phyloP scores from a whole-genome alignment of 2,888 invertebrate species.

The Aphidius colemani region DNA sequence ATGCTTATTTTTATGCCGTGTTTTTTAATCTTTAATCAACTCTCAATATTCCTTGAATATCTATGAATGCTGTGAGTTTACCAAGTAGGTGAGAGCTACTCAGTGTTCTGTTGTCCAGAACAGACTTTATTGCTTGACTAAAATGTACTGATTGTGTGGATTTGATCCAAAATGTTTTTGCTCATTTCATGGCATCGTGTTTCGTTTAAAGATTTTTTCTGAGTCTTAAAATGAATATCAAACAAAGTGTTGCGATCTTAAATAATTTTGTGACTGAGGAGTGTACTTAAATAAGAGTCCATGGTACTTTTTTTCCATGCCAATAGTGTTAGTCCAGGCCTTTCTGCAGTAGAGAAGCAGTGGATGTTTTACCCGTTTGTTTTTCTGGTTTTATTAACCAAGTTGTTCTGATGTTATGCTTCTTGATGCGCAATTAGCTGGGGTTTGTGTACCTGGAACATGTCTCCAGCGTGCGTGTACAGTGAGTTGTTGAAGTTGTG shows the following conservation, averaged over 20 bases:
- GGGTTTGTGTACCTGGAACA: constrained; percentile 30
- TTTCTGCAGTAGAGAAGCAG: not conserved
- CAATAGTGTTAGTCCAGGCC: not conserved
- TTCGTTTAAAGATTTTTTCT: not conserved
- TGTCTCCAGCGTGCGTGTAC: constrained; percentile 22
- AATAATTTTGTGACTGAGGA: too few relatives aligned
- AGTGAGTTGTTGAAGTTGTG: constrained; percentile 29
- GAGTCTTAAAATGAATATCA: too few relatives aligned
- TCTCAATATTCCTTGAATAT: constrained; percentile 8
- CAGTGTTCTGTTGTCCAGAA: too few relatives aligned
- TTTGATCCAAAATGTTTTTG: too few relatives aligned
- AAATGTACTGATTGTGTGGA: too few relatives aligned
- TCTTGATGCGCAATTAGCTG: constrained; percentile 32
- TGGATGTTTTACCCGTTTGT: not conserved
- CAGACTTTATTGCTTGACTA: too few relatives aligned
- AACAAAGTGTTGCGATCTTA: too few relatives aligned
- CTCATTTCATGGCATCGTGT: too few relatives aligned
- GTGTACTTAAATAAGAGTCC: too few relatives aligned
- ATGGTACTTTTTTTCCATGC: not conserved
- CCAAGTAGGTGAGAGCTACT: too few relatives aligned
- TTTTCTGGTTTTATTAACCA: not conserved
- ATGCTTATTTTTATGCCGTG: not conserved
- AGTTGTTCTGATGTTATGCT: constrained; percentile 27
- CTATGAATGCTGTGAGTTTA: constrained; percentile 10
- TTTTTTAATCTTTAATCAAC: constrained; percentile 22